Evolutionary conservation across 64 coral and sea anemone genomes (phyloP).

Genomic region (Astreopora myriophthalma): DNA sequence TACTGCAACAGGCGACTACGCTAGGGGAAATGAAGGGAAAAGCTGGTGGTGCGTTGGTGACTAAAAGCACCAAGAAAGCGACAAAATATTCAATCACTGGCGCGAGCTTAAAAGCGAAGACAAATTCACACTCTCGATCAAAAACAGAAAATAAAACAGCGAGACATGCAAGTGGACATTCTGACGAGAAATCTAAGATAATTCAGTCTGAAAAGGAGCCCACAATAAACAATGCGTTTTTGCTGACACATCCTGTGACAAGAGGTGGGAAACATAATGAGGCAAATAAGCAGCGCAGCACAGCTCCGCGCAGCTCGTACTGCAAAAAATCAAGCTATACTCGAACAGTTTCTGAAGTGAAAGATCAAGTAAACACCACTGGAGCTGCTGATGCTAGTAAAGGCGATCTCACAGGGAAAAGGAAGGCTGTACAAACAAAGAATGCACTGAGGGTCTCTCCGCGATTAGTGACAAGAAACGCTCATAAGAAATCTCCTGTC

Average conservation of each 20-base stretch:
- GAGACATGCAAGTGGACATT: neutral
- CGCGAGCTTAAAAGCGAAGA: neutral
- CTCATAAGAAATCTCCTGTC: neutral
- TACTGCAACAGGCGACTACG: neutral
- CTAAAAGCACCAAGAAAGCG: neutral
- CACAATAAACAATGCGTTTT: neutral
- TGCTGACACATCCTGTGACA: neutral
- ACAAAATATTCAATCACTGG: neutral
- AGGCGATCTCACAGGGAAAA: neutral
- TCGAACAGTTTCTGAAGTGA: neutral
- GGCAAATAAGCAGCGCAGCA: neutral
- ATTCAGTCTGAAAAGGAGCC: neutral
- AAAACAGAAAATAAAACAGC: neutral
- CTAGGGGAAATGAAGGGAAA: neutral
- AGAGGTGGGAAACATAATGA: neutral
- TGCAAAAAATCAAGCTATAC: neutral
- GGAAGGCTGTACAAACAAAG: neutral
- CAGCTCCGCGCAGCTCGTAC: neutral
- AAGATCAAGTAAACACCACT: neutral
- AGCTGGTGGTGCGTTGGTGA: neutral
- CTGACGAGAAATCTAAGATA: neutral
- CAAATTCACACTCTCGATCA: neutral
- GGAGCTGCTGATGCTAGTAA: neutral
- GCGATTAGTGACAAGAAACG: neutral
- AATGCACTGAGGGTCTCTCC: neutral